Evolutionary conservation across 2,888 invertebrate genomes (phyloP), one percentile per base, ranked within the genome.

Genomic region (Calliphora vomitoria): DNA sequence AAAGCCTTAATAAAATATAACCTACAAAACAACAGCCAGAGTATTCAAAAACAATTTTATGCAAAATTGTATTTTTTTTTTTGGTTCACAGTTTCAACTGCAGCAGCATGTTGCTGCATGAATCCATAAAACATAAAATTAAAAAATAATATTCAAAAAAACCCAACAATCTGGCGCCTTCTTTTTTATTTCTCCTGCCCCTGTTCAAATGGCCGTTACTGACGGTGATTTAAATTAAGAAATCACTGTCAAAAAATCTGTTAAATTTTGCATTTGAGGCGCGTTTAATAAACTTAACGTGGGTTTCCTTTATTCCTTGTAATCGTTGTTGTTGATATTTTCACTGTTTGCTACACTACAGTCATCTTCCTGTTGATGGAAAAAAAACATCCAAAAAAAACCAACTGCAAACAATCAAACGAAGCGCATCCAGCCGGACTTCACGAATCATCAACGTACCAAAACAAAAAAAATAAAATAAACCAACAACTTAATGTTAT

Each of bases 191-290:
- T 75, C 18, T n/a, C 25, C 31, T 62, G 20, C 47, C 18, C 5
- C 44, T 25, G 18, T 69, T 41, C 58, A 82, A 72, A 88, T 66
- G 50, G 82, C 87, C 88, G 87, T 89, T 89, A 89, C 72, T 89
- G 82, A 87, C 75, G 83, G 66, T 85, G 89, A 78, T 90, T 90
- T 90, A 90, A 91, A 91, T 91, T 90, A 90, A 91, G 90, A 90
- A 90, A 91, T 91, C 91, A 91, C 90, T 90, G 91, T 91, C 91
- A 90, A 91, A 91, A 90, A 91, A 90, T 91, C 91, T 90, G 90
- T 91, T 91, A 90, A 90, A 89, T 85, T 88, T 82, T 80, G 83
- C 85, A 85, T 78, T 82, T 88, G 84, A 87, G 87, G 79, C 74
- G 83, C 82, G 79, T 87, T 89, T 88, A 89, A 89, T 88, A 89